Conservation (phyloP, 2,888 invertebrate genomes). For the Thymelicus sylvestris region DNA sequence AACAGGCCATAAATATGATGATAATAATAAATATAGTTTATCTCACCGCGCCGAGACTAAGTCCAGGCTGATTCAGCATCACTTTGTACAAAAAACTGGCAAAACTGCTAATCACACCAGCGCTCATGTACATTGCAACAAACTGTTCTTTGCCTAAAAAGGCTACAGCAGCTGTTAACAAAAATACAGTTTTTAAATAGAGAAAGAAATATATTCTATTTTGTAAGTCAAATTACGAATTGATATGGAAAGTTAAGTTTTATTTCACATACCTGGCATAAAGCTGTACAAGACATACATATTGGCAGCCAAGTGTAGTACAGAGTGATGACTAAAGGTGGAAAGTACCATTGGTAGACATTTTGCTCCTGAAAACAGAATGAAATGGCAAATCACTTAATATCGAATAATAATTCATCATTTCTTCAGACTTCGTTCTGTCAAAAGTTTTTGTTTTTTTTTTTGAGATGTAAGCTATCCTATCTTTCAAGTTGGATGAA, state of each 20-base stretch:
- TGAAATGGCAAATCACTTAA: not conserved
- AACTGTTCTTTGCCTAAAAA: slow-evolving; percentile 96
- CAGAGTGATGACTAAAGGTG: slow-evolving; percentile 96
- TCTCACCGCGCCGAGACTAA: slow-evolving; percentile 96
- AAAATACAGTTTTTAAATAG: slow-evolving; percentile 12
- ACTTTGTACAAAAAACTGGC: slow-evolving; percentile 93
- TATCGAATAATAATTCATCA: too few species aligned
- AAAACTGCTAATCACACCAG: slow-evolving; percentile 94
- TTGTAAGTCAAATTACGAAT: too few species aligned
- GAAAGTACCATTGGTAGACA: slow-evolving; percentile 96
- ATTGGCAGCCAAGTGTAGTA: slow-evolving; percentile 94
- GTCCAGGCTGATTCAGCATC: slow-evolving; percentile 86
- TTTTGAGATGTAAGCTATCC: too few species aligned
- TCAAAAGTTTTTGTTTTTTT: too few species aligned
- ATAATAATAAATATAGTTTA: not conserved
- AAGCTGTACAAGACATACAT: slow-evolving; percentile 98
- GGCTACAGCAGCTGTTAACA: slow-evolving; percentile 86
- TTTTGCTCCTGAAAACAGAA: slow-evolving; percentile 84
- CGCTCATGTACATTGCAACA: slow-evolving; percentile 94
- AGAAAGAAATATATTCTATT: not conserved
- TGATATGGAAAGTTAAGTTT: too few species aligned
- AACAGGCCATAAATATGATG: too few species aligned
- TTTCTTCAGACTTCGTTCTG: too few species aligned
- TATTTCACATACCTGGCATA: slow-evolving; percentile 73
- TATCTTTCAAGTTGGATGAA: too few species aligned